Base-by-base conservation (phyloP, 92 coral and sea anemone species). In the Parazoanthus atlanticus region DNA sequence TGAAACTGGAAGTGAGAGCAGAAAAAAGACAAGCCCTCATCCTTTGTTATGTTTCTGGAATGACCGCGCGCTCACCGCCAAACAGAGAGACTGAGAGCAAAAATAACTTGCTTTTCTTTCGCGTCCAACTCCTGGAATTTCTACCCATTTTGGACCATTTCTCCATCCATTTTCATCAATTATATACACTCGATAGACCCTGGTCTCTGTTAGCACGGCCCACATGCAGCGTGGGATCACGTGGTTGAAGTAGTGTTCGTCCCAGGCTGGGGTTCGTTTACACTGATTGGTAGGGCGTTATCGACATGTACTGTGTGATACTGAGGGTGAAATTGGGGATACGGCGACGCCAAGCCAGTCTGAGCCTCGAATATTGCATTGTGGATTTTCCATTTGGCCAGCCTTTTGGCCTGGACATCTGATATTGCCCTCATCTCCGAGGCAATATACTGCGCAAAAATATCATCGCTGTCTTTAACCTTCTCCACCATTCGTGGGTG, bases 331-430 rank as follows among this genome's bases (percentile, higher is more conserved):
- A 11, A 84, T 16, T 84, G 87, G 65, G 87, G 40, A 70, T 84
- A 84, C 46, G 87, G 87, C 19, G 87, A 69, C 61, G 87, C 67
- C 31, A 84, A 71, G 40, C 87, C 87, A 23, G 87, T 84, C 78
- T 84, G 87, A 71, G 87, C 87, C 40, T 84, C 87, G 23, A 84
- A 84, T 69, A 84, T 84, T 30, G 87, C 87, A 70, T 84, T 84
- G 87, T 84, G 87, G 17, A 84, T 84, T 46, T 84, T 84, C 87
- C 87, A 84, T 76, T 84, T 84, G 41, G 87, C 87, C 29, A 84
- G n/a, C 19, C 87, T 46, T 26, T 84, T 84, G 40, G 87, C 87
- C 66, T 84, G 87, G 8, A 28, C 10, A 29, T 84, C 78, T 46
- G 78, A 26, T 43, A 84, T 84, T 67, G 64, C 77, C 36, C 74